Base-by-base conservation (phyloP, 2,797 vertebrate genomes). In the Sandelia bainsii region DNA sequence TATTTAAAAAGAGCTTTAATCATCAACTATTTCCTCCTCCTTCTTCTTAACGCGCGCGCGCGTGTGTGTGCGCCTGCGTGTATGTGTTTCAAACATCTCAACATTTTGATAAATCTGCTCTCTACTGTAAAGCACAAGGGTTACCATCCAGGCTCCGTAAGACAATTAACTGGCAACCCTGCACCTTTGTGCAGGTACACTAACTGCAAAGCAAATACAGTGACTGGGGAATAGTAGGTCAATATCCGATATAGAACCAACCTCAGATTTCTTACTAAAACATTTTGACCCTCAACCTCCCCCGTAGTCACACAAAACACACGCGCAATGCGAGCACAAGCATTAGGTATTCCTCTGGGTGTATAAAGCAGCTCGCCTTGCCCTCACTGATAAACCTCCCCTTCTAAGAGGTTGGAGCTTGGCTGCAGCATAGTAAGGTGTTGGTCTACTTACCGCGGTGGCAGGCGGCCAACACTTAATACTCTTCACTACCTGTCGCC, bases 381-480 rank as follows among this genome's bases (percentile, higher is more conserved):
- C 86, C 78, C 69, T 82, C 68, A 12, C 78, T 75, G 81, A 86
- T 87, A 90, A 82, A 65, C 67, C 27, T 67, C 72, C 58, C 53
- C 25, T 40, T 62, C 42, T 73, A 71, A 79, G 72, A 74, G 77
- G 61, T 44, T 79, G 81, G 75, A 50, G 70, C 61, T 72, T 75
- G 83, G 74, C 85, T 83, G 81, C 73, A 77, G 81, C 77, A 81
- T 72, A 76, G 62, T 52, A 82, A 87, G 75, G 80, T 85, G 76
- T 72, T 71, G 72, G 83, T 83, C 88, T 79, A 75, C 79, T 89
- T 69, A 84, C 76, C 45, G 57, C 56, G 60, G 56, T 87, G 87
- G 87, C 90, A 88, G 64, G 49, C 63, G 37, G 88, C 91, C 92
- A 92, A 75, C 77, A 81, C 75, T 69, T 87, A 84, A 91, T 90